These are phyloP conservation scores for Brachionus sp. DNA, from an alignment of 1,140 invertebrate genomes.

Conservation along the genomic window DNA sequence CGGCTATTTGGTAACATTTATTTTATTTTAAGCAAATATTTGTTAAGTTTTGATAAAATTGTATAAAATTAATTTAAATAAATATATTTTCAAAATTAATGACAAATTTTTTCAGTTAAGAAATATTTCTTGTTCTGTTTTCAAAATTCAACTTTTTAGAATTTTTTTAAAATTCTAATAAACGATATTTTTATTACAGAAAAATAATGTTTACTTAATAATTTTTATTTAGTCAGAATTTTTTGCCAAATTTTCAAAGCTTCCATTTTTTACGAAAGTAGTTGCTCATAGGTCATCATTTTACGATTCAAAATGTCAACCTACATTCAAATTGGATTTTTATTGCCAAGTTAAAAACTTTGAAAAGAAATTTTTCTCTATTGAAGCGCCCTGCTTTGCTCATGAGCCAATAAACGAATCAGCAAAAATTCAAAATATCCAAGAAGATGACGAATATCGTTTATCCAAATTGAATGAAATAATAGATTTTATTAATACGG, in stretches of 20 bases:
- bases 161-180: too few relatives aligned
- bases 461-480: not conserved
- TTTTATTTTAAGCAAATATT: not conserved
- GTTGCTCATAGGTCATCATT: not conserved
- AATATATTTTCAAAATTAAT: too few relatives aligned
- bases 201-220: too few relatives aligned
- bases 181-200: not conserved
- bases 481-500: slow-evolving; percentile 10
- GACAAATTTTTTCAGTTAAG: too few relatives aligned
- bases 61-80: too few relatives aligned
- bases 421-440: slow-evolving; percentile 27
- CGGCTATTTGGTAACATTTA: slow-evolving; percentile 55
- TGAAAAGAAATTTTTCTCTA: slow-evolving; percentile 20
- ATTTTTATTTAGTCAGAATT: slow-evolving; percentile 17
- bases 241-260: not conserved
- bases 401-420: slow-evolving; percentile 18
- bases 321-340: slow-evolving; percentile 35
- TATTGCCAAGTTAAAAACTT: slow-evolving; percentile 15
- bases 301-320: slow-evolving; percentile 41
- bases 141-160: too few relatives aligned
- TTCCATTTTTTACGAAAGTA: not conserved
- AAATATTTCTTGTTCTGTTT: too few relatives aligned
- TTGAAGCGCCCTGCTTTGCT: not conserved
- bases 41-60: not conserved
- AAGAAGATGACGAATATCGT: slow-evolving; percentile 33